Conservation (phyloP, 2,888 invertebrate species). For the Zygogramma bicolorata region DNA sequence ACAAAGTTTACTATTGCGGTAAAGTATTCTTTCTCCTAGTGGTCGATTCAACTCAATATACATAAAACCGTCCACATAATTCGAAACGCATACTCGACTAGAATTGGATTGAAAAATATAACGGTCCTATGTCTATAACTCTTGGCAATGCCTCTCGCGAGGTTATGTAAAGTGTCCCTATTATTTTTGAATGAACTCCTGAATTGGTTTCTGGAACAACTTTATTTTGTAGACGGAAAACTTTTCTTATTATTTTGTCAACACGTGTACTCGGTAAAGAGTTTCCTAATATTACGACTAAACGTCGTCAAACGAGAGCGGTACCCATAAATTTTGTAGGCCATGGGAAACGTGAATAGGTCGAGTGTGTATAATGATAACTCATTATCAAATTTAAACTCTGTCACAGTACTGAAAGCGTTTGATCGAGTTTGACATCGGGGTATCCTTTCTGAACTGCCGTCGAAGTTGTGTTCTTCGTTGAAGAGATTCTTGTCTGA, state of each 20-base stretch:
- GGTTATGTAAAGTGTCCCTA: not conserved
- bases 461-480: no score
- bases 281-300: not conserved
- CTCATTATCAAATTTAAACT: no score
- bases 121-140: not conserved
- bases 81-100: not conserved
- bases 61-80: not conserved
- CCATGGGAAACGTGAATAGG: no score
- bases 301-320: no score
- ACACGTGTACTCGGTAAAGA: not conserved
- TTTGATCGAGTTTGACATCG: no score
- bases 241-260: constrained; percentile 1
- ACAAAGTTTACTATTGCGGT: no score
- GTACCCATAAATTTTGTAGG: no score
- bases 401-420: no score
- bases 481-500: no score
- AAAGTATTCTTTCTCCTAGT: no score
- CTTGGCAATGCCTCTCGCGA: not conserved
- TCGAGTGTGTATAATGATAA: no score
- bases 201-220: not conserved
- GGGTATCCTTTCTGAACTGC: no score
- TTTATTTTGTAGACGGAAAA: not conserved
- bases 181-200: not conserved
- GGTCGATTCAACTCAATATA: not conserved
- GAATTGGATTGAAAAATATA: not conserved